These are phyloP conservation scores for Anagrus nilaparvatae DNA, from an alignment of 1,140 invertebrate genomes.

Conservation along the genomic window DNA sequence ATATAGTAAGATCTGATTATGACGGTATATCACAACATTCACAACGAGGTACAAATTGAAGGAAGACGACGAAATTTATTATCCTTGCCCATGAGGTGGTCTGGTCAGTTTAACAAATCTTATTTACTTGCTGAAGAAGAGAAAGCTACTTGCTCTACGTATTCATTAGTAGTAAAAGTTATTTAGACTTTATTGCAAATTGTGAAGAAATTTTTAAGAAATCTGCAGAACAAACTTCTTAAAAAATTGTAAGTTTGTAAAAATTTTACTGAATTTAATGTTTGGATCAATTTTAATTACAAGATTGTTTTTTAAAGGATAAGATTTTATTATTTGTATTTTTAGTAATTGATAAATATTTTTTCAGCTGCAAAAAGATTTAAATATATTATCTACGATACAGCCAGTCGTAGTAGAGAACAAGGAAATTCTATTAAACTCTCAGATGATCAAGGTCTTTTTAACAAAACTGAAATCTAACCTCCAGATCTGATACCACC, in stretches of 20 bases:
- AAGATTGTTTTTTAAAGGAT: too few relatives aligned
- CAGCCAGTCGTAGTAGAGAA: slow-evolving; percentile 41
- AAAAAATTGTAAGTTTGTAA: background rate
- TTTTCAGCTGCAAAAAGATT: too few relatives aligned
- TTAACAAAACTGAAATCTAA: slow-evolving; percentile 48
- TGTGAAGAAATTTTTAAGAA: slow-evolving; percentile 33
- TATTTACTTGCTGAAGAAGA: slow-evolving; percentile 89
- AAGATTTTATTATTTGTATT: too few relatives aligned
- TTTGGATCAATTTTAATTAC: too few relatives aligned
- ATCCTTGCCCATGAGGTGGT: slow-evolving; percentile 98
- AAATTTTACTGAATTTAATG: too few relatives aligned
- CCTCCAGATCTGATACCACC: slow-evolving; percentile 55
- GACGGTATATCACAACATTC: slow-evolving; percentile 90
- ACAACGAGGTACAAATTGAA: slow-evolving; percentile 99
- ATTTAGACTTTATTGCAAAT: slow-evolving; percentile 53
- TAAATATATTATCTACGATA: too few relatives aligned
- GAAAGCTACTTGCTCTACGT: slow-evolving; percentile 94
- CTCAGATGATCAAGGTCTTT: slow-evolving; percentile 52
- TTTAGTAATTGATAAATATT: too few relatives aligned
- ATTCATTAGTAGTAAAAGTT: slow-evolving; percentile 93
- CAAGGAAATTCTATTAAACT: slow-evolving; percentile 49
- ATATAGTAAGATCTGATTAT: too few relatives aligned
- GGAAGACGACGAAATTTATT: slow-evolving; percentile 93
- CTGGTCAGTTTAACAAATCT: slow-evolving; percentile 64
- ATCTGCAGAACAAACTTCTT: slow-evolving; percentile 21